Evolutionary conservation across 2,888 invertebrate species (phyloP).

Genomic region (Xestoiulus laeticollis): DNA sequence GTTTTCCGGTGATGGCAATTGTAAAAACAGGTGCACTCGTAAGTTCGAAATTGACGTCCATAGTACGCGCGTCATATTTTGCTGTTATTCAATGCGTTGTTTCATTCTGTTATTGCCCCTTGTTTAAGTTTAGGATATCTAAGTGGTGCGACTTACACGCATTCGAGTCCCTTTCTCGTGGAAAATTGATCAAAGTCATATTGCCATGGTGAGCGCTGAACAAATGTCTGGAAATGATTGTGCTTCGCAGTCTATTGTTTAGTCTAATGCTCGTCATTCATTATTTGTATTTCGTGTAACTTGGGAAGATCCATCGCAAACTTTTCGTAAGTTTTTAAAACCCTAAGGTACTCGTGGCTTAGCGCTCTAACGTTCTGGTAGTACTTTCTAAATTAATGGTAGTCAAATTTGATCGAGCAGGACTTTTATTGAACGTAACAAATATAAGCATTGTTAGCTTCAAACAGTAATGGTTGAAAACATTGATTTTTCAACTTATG

Average conservation of each 20-base stretch:
- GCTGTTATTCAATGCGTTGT: background rate
- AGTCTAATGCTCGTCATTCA: background rate
- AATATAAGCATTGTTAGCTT: no score
- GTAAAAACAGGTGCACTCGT: background rate
- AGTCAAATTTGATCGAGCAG: background rate
- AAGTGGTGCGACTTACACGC: background rate
- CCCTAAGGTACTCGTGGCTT: background rate
- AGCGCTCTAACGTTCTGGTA: background rate
- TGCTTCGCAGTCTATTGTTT: background rate
- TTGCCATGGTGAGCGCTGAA: background rate
- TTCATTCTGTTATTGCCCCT: background rate
- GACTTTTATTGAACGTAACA: no score
- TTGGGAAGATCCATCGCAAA: background rate
- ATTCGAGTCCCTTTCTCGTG: background rate
- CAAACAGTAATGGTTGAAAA: no score
- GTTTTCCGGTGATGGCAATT: background rate
- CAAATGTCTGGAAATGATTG: background rate
- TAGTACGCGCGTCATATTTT: background rate
- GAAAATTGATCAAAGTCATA: conserved; percentile 1
- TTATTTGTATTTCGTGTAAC: background rate
- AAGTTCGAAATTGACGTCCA: background rate
- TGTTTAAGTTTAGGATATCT: background rate
- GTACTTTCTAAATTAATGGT: background rate
- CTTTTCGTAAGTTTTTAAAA: background rate
- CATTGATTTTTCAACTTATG: no score